Evolutionary conservation across 2,888 invertebrate species (phyloP), one percentile per base, ranked within the genome.

Genomic region (Perithous albicinctus): DNA sequence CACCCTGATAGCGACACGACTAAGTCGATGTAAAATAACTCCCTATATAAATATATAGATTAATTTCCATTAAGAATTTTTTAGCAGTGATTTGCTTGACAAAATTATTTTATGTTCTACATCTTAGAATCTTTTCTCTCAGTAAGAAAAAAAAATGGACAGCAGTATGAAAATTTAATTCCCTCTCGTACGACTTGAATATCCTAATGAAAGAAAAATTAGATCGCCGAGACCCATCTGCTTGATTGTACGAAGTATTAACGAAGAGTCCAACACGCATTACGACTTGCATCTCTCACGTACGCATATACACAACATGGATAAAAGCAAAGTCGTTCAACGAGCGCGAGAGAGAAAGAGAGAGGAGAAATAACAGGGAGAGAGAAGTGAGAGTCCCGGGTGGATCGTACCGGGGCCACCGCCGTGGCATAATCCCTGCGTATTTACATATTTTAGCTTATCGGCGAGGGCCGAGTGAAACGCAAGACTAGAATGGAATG

Each of bases 361-460:
- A n/a, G 41, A 51, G 29, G 59, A 26, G 54, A 38, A 56, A 66
- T 48, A 56, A 78, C 48, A 38, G 20, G n/a, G n/a, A 3, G 43
- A 32, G 72, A n/a, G 12, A 18, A 46, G 72, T 15, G 63, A 59
- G 35, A 74, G 73, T 75, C 64, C 64, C 80, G 70, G 29, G 74
- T 75, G 82, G 63, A 72, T 83, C 77, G 80, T 70, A 64, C 69
- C 43, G 63, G 64, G 63, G 41, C 51, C 59, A 51, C 59, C 66
- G 51, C 70, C 78, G 82, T 78, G 77, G 85, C 82, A 85, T 85
- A 85, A 84, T 84, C 83, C 75, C 72, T 43, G 59, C 63, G 73
- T 64, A 83, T 85, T 85, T 85, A 78, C 85, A 85, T 85, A 85
- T 83, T 85, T 84, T 83, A 84, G 84, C 83, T 84, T 85, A 79